These are phyloP conservation scores for Adelges cooleyi DNA, from an alignment of 1,140 invertebrate species.

Conservation along the genomic window DNA sequence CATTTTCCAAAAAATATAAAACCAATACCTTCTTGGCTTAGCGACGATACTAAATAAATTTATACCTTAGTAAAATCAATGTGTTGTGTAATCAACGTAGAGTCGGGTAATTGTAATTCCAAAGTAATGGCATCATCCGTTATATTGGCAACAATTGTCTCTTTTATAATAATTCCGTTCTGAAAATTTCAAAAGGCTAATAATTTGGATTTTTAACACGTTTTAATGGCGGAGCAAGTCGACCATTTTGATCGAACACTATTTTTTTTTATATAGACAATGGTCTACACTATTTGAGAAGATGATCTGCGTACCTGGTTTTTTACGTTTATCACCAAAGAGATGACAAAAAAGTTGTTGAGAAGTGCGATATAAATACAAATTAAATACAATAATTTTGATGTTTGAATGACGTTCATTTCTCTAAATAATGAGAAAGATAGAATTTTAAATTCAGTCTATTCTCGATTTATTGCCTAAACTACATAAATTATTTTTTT, in stretches of 20 bases:
- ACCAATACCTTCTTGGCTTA: neutral
- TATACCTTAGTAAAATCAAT: constrained; percentile 89
- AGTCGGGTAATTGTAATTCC: constrained; percentile 81
- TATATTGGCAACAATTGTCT: constrained; percentile 82
- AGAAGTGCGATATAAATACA: too few species aligned
- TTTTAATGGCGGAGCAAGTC: too few species aligned
- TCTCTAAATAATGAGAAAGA: too few species aligned
- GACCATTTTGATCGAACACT: too few species aligned
- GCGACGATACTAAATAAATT: constrained; percentile 31
- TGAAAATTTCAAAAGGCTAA: too few species aligned
- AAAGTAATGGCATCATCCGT: constrained; percentile 76
- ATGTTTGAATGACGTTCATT: too few species aligned
- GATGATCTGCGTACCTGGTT: neutral
- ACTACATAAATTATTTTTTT: too few species aligned
- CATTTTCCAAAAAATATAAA: too few species aligned
- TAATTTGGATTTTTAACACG: too few species aligned
- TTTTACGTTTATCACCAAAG: constrained; percentile 7
- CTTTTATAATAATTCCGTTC: constrained; percentile 85
- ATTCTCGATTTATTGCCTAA: too few species aligned
- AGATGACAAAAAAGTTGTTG: neutral
- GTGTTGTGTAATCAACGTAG: constrained; percentile 79
- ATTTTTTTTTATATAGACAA: neutral
- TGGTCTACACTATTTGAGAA: neutral
- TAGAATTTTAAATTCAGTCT: too few species aligned
- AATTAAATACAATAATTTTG: too few species aligned